Evolutionary conservation across 1,140 invertebrate species (phyloP), one percentile per base, ranked within the genome.

Genomic region (Campodea augens): DNA sequence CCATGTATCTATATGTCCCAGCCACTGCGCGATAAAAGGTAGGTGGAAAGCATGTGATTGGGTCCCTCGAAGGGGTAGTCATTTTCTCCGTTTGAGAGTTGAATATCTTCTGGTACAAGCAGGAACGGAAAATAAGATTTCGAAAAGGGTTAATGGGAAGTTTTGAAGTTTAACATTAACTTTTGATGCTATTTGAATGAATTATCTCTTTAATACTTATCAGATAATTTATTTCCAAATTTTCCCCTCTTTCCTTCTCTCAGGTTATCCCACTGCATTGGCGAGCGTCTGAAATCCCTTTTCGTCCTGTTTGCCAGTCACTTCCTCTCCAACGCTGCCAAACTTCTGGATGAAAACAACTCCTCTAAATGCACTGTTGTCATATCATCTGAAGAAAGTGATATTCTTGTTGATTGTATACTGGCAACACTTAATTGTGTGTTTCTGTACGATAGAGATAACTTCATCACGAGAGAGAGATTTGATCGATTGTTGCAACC

Each of bases 261-360:
- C 60, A 74, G 77, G 55, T 57, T 90, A 23, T 80, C 79, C 37
- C 72, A 68, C 42, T 75, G 71, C 20, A 74, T 92, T 44, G 83
- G 86, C 0, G 75, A 84, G 39, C 75, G 74, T 41, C 60, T 96
- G 5, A 86, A 89, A 60, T 81, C 81, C 20, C 63, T 96, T 0
- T 96, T 95, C 59, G 75, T 86, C 1, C 61, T 89, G 21, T 92
- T 95, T 60, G 86, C 87, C 40, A 78, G 77, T 4, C 77, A 85
- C 54, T 79, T 92, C 51, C 62, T 92, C 0, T 76, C 78, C 54
- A 79, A 89, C 57, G 76, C 82, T 1, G 75, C 82, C 0, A 62
- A 72, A 3, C 56, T 85, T 1, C 58, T 95, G 19, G 61, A 63
- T 25, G 53, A 48, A 27, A 66, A 65, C 43, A 68, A 69, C 50